Percentiles rank a stretch among this genome's conserved stretches.
Conservation (phyloP, 2,888 invertebrate species). For the Mayetiola destructor region DNA sequence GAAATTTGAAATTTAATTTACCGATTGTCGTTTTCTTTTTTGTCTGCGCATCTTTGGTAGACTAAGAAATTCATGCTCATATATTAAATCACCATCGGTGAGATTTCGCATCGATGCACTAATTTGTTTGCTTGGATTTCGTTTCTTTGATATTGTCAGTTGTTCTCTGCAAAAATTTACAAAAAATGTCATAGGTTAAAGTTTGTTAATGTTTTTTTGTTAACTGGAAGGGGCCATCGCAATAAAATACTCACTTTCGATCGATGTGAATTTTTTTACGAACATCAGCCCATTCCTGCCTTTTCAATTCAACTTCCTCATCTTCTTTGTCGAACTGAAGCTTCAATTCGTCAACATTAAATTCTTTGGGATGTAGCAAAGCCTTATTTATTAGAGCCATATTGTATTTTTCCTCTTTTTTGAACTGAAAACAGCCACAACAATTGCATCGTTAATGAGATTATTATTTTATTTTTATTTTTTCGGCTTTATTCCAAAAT, state of each 20-base stretch:
- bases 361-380: slow-evolving; percentile 50
- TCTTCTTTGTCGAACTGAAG: slow-evolving; percentile 39
- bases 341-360: slow-evolving; percentile 48
- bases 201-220: not conserved
- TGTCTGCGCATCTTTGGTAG: not conserved
- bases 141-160: not conserved
- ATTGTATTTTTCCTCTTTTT: slow-evolving; percentile 74
- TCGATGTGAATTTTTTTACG: slow-evolving; percentile 1
- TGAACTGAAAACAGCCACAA: slow-evolving; percentile 43
- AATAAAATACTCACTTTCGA: not conserved
- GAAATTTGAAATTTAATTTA: not conserved
- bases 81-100: slow-evolving; percentile 17
- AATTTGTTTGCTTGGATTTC: not conserved
- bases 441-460: not conserved
- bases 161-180: slow-evolving; percentile 15
- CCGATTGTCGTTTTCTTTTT: not conserved
- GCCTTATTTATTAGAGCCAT: slow-evolving; percentile 60
- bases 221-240: no score
- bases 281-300: slow-evolving; percentile 7
- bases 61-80: slow-evolving; percentile 16
- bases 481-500: not conserved
- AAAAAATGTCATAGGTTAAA: not conserved
- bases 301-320: slow-evolving; percentile 18
- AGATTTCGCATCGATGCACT: slow-evolving; percentile 13
- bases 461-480: not conserved